Conservation (phyloP, 2,797 vertebrate species). For the Loris lydekkerianus region DNA sequence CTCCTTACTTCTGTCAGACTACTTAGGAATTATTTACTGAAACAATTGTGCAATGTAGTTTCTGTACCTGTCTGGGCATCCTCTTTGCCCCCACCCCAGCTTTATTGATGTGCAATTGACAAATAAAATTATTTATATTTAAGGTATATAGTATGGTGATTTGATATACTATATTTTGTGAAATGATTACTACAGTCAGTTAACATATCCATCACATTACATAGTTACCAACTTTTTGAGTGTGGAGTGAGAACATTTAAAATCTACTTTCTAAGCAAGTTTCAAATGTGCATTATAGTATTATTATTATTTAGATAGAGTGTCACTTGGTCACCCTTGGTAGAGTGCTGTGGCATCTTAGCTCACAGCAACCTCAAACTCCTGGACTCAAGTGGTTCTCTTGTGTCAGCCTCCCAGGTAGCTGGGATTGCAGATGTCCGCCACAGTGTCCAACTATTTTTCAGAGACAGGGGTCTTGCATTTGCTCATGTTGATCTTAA, state of each 20-base stretch:
- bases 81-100: background rate
- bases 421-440: no score
- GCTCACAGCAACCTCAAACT: no score
- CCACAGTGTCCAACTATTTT: no score
- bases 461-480: no score
- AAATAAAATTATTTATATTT: slow-evolving; percentile 7
- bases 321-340: no score
- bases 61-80: background rate
- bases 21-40: background rate
- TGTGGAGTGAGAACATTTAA: background rate
- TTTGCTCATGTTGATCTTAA: no score
- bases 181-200: background rate
- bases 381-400: no score
- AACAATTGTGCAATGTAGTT: background rate
- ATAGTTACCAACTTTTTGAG: background rate
- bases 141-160: background rate
- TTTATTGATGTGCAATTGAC: background rate
- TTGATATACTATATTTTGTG: background rate
- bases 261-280: background rate
- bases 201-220: background rate
- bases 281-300: background rate
- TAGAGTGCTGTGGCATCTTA: no score
- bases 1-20: background rate
- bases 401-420: no score
- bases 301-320: background rate